A percentile compares a stretch with the other conserved stretches of the same genome.
These are phyloP conservation scores for Yoshiicerus persimilis DNA, from an alignment of 1,140 invertebrate species.

Conservation along the genomic window DNA sequence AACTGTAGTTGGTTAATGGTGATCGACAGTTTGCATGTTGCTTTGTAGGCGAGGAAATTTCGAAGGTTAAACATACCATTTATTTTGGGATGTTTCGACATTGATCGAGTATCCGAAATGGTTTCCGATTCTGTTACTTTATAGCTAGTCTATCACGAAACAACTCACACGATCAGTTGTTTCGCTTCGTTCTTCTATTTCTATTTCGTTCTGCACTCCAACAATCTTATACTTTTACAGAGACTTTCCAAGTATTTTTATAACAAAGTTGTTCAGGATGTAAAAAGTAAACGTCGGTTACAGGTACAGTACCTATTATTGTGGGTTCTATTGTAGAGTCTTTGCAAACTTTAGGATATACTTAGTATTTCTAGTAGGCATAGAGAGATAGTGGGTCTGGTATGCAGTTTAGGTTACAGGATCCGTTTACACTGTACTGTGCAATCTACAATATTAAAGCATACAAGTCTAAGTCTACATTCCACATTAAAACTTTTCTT, in stretches of 20 bases:
- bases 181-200: not conserved
- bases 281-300: not conserved
- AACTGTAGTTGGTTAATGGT: not conserved
- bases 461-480: not conserved
- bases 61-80: slow-evolving; percentile 6
- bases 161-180: not conserved
- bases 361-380: too few species aligned
- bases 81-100: slow-evolving; percentile 16
- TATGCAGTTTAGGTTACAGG: too few species aligned
- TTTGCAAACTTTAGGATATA: too few species aligned
- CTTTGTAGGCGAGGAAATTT: not conserved
- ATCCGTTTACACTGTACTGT: too few species aligned
- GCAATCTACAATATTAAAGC: too few species aligned
- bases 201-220: not conserved
- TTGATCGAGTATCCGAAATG: slow-evolving; percentile 7
- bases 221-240: not conserved
- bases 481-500: not conserved
- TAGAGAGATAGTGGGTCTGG: too few species aligned
- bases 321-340: too few species aligned
- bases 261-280: not conserved
- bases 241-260: not conserved
- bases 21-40: slow-evolving; percentile 21
- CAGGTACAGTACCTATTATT: too few species aligned
- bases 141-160: not conserved
- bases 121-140: not conserved